phyloP scores from a whole-genome alignment of 2,113 vertebrate species.

The Tympanuchus pallidicinctus region DNA sequence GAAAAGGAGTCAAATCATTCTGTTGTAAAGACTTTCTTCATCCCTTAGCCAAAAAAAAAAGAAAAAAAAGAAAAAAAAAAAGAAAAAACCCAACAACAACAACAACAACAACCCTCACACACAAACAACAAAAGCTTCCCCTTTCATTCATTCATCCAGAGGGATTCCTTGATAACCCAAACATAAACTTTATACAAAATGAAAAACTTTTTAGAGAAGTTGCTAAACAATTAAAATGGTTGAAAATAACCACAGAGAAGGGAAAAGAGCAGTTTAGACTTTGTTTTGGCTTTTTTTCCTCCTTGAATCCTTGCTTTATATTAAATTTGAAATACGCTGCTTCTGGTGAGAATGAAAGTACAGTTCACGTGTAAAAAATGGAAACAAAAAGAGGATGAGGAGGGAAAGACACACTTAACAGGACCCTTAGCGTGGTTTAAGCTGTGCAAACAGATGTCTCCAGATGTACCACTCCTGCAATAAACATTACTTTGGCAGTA shows the following conservation, averaged over 20 bases:
- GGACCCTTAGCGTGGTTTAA: conserved; percentile 22
- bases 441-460: conserved; percentile 40
- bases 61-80: neutral
- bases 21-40: conserved; percentile 38
- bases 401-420: conserved; percentile 21
- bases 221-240: neutral
- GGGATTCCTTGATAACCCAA: conserved; percentile 2
- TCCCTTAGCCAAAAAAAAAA: conserved; percentile 38
- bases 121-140: neutral
- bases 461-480: conserved; percentile 46
- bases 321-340: neutral
- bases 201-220: neutral
- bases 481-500: conserved; percentile 44
- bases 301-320: neutral
- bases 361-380: conserved; percentile 33
- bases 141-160: neutral
- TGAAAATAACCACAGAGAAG: conserved; percentile 13
- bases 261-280: neutral
- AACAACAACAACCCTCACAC: neutral
- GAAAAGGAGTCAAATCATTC: conserved; percentile 41
- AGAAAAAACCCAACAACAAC: neutral
- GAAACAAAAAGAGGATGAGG: conserved; percentile 40
- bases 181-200: conserved; percentile 22
- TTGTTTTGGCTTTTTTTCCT: neutral
- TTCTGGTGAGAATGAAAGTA: conserved; percentile 23